phyloP scores from a whole-genome alignment of 2,888 invertebrate species.

The Drosophila maculinotata region DNA sequence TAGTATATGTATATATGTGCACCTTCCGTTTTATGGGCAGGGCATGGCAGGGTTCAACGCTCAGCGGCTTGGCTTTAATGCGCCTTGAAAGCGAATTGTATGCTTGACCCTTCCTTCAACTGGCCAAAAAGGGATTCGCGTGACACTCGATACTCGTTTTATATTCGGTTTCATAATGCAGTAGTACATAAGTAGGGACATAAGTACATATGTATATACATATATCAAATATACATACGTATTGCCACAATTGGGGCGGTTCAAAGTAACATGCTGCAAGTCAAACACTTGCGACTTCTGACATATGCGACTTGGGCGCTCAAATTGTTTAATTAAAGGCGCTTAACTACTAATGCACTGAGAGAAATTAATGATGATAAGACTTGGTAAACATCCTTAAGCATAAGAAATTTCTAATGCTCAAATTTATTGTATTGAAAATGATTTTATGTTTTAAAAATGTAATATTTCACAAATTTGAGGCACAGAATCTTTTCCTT shows the following conservation, averaged over 20 bases:
- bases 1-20: conserved; percentile 1
- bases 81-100: conserved; percentile 66
- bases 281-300: conserved; percentile 72
- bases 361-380: background rate
- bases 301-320: conserved; percentile 53
- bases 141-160: conserved; percentile 67
- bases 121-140: conserved; percentile 57
- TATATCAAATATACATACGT: conserved; percentile 6
- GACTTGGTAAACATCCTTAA: too few species aligned
- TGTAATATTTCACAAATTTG: too few species aligned
- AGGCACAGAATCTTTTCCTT: too few species aligned
- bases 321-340: conserved; percentile 74
- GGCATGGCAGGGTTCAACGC: conserved; percentile 47
- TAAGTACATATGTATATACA: background rate
- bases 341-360: conserved; percentile 35
- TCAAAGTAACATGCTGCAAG: conserved; percentile 70
- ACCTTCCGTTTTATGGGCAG: conserved; percentile 30
- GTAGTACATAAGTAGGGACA: conserved; percentile 19
- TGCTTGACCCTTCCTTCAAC: conserved; percentile 62
- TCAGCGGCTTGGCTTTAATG: conserved; percentile 36
- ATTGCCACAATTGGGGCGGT: conserved; percentile 75
- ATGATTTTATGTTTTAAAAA: too few species aligned
- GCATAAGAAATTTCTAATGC: too few species aligned
- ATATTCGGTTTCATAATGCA: conserved; percentile 50
- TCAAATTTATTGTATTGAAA: too few species aligned